Evolutionary conservation across 2,797 vertebrate species (phyloP), one percentile per base, ranked within the genome.

Genomic region (Malacoraja senta): DNA sequence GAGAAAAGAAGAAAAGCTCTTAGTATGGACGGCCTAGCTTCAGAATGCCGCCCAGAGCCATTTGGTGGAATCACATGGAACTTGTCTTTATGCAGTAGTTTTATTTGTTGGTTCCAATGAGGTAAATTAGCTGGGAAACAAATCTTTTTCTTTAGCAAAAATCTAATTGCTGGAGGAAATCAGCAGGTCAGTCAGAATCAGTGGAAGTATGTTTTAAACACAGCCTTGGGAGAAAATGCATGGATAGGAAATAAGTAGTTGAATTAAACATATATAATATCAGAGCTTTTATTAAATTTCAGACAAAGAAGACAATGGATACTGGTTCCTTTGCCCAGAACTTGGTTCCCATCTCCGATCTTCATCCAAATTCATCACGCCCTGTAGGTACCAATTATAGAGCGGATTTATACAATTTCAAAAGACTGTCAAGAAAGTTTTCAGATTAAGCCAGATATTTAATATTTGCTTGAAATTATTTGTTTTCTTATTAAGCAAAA

Each of bases 331-430:
- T 96, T 94, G 84, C 94, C 93, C 95, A 95, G 93, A 96, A 94
- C 93, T 97, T 94, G 94, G 96, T 98, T 81, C 94, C 97, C 32
- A 98, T 99, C 95, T 97, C 97, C 94, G 97, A 98, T 94, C 96
- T 99, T 80, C 97, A 97, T 94, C 97, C 98, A 93, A 99, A 96
- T 95, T 96, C 98, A 94, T 96, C 96, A 95, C 97, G 97, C 95
- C 96, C 97, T 93, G 98, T 99, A 96, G 96, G 98, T 97, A 94
- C 93, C 94, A 32, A 3, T 44, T n/a, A 65, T 26, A 44, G 0
- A 19, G 21, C 15, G 6, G 58, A 0, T 1, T 35, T 65, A 15
- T 65, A 44, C 32, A 65, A 88, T 32, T 83, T 83, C 29, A 88
- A 79, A 77, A 74, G 61, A 13, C 19, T 26, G n/a, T 88, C 61